These are phyloP conservation scores for Otolemur crassicaudatus DNA, from an alignment of 2,797 vertebrate species.

Conservation along the genomic window DNA sequence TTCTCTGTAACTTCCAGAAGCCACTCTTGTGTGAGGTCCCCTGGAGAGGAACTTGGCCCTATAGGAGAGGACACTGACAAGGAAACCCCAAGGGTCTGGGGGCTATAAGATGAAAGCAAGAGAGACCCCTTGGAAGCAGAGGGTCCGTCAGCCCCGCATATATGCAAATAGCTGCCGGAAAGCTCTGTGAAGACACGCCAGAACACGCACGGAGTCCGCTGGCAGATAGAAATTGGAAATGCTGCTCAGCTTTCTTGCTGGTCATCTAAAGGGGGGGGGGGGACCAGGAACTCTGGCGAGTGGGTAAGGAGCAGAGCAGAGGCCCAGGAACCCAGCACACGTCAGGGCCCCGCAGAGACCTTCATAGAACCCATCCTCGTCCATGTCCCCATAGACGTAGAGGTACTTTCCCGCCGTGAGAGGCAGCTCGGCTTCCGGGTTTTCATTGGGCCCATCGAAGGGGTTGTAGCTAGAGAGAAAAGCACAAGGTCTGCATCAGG, in stretches of 20 bases:
- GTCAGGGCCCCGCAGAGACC: constrained; percentile 85
- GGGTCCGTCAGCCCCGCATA: fast-evolving
- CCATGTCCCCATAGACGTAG: constrained; percentile 98
- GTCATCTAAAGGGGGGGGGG: background rate
- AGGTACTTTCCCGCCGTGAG: constrained; percentile 98
- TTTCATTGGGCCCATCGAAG: constrained; percentile 98
- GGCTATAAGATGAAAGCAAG: fast-evolving
- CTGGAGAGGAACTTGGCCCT: too few relatives aligned
- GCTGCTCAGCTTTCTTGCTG: constrained; percentile 5
- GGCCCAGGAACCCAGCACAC: background rate
- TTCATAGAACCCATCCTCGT: constrained; percentile 99
- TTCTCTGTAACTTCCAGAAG: background rate
- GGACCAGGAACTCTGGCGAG: background rate
- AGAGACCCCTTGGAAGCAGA: background rate
- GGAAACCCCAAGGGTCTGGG: background rate
- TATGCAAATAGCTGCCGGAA: background rate
- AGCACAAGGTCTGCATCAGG: fast-evolving
- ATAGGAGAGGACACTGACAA: fast-evolving
- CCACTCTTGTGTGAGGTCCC: background rate
- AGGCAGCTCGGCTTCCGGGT: constrained; percentile 98
- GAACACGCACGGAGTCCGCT: background rate
- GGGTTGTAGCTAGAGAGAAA: constrained; percentile 94
- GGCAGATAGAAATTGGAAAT: background rate
- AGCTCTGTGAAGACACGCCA: fast-evolving
- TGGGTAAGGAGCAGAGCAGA: constrained; percentile 35